Evolutionary conservation across 2,888 invertebrate genomes (phyloP).

Genomic region (Trissolcus japonicus): DNA sequence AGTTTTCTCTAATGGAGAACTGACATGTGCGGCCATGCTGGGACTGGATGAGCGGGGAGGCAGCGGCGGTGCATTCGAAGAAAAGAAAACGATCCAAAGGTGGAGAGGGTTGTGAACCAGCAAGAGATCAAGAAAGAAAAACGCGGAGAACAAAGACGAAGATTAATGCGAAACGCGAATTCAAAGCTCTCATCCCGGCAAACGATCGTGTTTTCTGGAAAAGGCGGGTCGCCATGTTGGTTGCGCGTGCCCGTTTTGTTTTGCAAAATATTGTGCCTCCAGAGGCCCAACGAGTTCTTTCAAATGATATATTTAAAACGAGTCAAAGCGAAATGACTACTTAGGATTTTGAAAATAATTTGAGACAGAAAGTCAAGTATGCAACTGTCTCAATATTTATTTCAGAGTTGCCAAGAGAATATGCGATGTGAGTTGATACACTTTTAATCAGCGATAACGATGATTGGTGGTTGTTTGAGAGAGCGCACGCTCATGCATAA

Average conservation of each 20-base stretch:
- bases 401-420: background rate
- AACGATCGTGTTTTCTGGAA: conserved; percentile 45
- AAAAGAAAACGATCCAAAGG: conserved; percentile 53
- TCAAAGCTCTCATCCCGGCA: conserved; percentile 45
- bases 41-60: conserved; percentile 29
- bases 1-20: conserved; percentile 56
- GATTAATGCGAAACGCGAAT: conserved; percentile 70
- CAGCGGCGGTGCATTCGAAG: conserved; percentile 56
- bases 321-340: no score
- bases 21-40: conserved; percentile 55
- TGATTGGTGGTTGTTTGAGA: conserved; percentile 62
- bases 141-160: conserved; percentile 67
- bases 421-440: conserved; percentile 38
- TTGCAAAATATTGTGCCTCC: no score
- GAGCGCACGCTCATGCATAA: conserved; percentile 67
- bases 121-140: conserved; percentile 68
- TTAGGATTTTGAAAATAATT: no score
- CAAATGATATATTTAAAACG: no score
- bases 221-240: conserved; percentile 62
- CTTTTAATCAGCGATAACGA: conserved; percentile 62
- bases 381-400: conserved; percentile 18
- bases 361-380: no score
- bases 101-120: conserved; percentile 60
- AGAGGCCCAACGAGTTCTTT: no score
- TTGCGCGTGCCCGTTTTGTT: conserved; percentile 4